Base-by-base conservation (phyloP, 1,140 invertebrate species). In the Neodiprion pinetum region DNA sequence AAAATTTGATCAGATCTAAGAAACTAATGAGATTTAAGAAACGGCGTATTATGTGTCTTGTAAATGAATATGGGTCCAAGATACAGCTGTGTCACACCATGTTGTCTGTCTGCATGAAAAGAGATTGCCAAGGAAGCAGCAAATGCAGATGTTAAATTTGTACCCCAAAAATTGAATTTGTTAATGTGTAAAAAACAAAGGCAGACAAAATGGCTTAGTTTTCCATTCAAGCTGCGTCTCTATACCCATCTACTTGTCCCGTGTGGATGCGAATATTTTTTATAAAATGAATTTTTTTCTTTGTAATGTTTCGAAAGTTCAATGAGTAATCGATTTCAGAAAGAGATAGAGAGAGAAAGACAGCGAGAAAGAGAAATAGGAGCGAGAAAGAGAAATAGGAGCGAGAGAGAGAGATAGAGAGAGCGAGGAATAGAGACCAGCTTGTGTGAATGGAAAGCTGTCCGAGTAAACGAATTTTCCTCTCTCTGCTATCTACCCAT, bases 51-150 rank as follows among this genome's bases (percentile, higher is more conserved):
- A 61, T 4, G 53, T 61, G 53, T 61, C 53, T 61, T 61, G 53
- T 72, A 68, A 75, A 84, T 84, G 83, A 82, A 85, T 85, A 88
- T 88, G 87, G 87, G 87, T 88, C 87, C 87, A 87, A 86, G 81
- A 81, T 81, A 79, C 72, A 82, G 80, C 78, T 87, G 86, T 87
- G 87, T 88, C 85, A 82, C 75, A 80, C 72, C 80, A 80, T 86
- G 10, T 74, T 76, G 76, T 76, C 79, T 82, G 77, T 80, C 76
- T 80, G 76, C 78, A 61, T 61, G 53, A 12, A 17, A 61, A 61
- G 11, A 61, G n/a, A 61, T 61, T 17, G 11, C n/a, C 53, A 17
- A 61, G 53, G 53, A 61, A 61, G n/a, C 53, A 5, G 53, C 11
- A 61, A 12, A 40, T 40, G 28, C 28, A 3, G 5, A 40, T 40